Base-by-base conservation (phyloP, 2,113 vertebrate species). In the Protobothrops mucrosquamatus region DNA sequence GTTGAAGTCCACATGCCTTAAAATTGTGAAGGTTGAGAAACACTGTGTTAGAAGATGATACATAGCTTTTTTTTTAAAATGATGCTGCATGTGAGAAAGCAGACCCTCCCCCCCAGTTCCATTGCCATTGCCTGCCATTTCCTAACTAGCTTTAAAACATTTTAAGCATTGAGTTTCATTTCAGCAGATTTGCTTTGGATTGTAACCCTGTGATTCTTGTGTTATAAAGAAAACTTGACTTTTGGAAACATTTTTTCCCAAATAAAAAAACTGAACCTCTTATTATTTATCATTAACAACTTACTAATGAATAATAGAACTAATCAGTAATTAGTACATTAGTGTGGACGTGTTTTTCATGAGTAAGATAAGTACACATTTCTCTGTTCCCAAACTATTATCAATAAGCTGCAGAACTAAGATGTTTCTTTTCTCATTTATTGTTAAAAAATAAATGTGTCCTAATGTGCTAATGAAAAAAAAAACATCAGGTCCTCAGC, bases 391-490 rank as follows among this genome's bases (percentile, higher is more conserved):
- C 22, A n/a, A 87, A 29, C 0, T 0, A 0, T 51, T 94, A 20
- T 29, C 93, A 54, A 55, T 46, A 55, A 7, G 52, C 86, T 86
- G 46, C n/a, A 39, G 29, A 64, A 48, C 54, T 93, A 24, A 34
- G 81, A 86, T 64, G n/a, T 54, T 90, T 90, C n/a, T 8, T 86
- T 87, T 86, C 74, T 34, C 23, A 52, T 43, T 85, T 89, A 34
- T 34, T 61, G 39, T 61, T 39, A 90, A 90, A 86, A 90, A 69
- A 69, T 69, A 69, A n/a, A 34, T 34, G 29, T 86, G 92, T 92
- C 85, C 1, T 1, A 26, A 91, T 85, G 46, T 92, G 15, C 43
- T 61, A 34, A 89, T 89, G 94, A 91, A 85, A 24, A 95, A 57
- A 0, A 1, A 92, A 85, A 91, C 43, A 59, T 0, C 0, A 93